Evolutionary conservation across 2,113 vertebrate genomes (phyloP), one percentile per base, ranked within the genome.

Genomic region (Polyodon spathula): DNA sequence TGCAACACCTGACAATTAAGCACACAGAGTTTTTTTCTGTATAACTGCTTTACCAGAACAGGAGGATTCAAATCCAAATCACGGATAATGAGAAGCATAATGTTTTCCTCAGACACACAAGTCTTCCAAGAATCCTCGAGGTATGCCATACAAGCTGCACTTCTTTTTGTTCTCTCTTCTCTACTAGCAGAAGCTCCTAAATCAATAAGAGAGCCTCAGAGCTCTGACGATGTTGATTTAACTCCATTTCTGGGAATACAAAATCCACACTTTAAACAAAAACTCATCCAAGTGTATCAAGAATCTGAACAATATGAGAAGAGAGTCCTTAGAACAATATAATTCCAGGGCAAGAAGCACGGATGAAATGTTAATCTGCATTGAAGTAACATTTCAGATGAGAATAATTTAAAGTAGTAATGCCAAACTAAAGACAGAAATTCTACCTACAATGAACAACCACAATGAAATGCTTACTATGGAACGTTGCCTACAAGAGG

Each of bases 241-340:
- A 68, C 73, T 63, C 46, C 63, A 71, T 73, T 75, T 80, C 68
- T 72, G 80, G 79, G 80, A 83, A 83, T 63, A 58, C 63, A 59
- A 60, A 71, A 73, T 68, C 75, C 76, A 71, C 64, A 79, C 72
- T 72, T 62, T 71, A 84, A 81, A 82, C 70, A 75, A 68, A 55
- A 73, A 58, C 42, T 37, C 15, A 40, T 71, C 77, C 75, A 78
- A 67, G 48, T 66, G 48, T 72, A 63, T 61, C 67, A 57, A 66
- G 62, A 63, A 67, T 39, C 66, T 64, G 69, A 54, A 59, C 54
- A 58, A 48, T 61, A 65, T 64, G 65, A 62, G 65, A 58, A 63
- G 46, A 48, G 58, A 56, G 56, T 16, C 62, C 63, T 53, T 58
- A 62, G 63, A 27, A 27, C 27, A 27, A 27, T 27, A 27, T 27